phyloP scores from a whole-genome alignment of 1,140 invertebrate genomes.

The Euborellia annulipes region DNA sequence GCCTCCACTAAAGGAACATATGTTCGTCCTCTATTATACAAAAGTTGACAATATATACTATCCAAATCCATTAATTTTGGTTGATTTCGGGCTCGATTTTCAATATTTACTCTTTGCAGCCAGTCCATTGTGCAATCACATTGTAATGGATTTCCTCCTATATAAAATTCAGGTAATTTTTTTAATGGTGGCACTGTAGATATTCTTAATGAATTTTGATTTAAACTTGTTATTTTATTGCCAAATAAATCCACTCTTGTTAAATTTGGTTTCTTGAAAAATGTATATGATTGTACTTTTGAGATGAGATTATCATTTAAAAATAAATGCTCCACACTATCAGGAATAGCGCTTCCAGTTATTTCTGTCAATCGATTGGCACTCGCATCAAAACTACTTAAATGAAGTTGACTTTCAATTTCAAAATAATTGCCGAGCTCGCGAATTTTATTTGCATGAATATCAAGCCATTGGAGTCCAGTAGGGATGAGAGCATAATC shows the following conservation, averaged over 20 bases:
- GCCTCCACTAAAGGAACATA: constrained; percentile 70
- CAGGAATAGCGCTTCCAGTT: constrained; percentile 61
- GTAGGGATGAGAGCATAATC: constrained; percentile 83
- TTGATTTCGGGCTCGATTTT: constrained; percentile 59
- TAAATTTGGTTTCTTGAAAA: constrained; percentile 80
- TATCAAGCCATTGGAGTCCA: constrained; percentile 76
- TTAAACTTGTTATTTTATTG: constrained; percentile 68
- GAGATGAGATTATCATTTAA: constrained; percentile 74
- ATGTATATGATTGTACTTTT: constrained; percentile 81
- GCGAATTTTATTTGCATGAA: constrained; percentile 71
- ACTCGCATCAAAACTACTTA: constrained; percentile 74
- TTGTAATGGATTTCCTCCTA: constrained; percentile 77
- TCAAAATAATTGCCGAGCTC: constrained; percentile 83
- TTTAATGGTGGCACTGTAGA: constrained; percentile 59
- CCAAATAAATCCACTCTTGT: constrained; percentile 71
- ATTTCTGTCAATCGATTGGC: constrained; percentile 73
- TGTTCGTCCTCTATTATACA: constrained; percentile 64
- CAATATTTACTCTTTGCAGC: constrained; percentile 66
- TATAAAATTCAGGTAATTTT: constrained; percentile 75
- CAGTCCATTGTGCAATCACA: constrained; percentile 79
- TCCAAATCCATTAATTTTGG: constrained; percentile 76
- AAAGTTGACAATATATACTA: constrained; percentile 70
- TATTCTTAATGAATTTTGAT: constrained; percentile 71
- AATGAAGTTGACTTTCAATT: constrained; percentile 62
- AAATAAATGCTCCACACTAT: constrained; percentile 69